Base-by-base conservation (phyloP, 35 echinoderm and acorn worm species). In the Strongylocentrotus purpuratus region DNA sequence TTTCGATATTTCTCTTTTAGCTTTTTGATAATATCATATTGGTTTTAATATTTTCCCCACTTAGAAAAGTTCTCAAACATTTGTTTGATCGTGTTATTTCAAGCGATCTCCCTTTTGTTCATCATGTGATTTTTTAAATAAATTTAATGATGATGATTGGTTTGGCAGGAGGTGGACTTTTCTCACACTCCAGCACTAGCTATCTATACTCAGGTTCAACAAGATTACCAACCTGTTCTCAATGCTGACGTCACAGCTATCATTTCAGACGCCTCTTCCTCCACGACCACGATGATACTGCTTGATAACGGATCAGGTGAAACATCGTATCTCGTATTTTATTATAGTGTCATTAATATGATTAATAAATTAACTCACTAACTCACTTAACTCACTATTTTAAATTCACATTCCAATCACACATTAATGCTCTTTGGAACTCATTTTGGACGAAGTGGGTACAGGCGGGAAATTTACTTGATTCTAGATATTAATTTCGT, bases 171-270 rank as follows among this genome's bases (percentile, higher is more conserved):
- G 31, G 91, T 93, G 45, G 47, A 93, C 13, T 58, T 28, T 31
- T 93, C 47, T 47, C 32, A 13, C 13, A 93, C 45, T 47, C 91
- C 91, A 93, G 91, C 48, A 58, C 91, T 93, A 46, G 45, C 91
- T 15, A 93, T 93, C 48, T 93, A 93, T 93, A 47, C 91, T 46
- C 45, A 25, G 91, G 91, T 93, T 20, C 91, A 52, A 31, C 45
- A 58, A 13, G 91, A 58, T 58, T 58, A 93, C 46, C 17, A 93
- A 31, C 48, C 91, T 31, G 91, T 93, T 93, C 45, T 47, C 5
- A 58, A 93, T 93, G 91, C 91, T 32, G 31, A 47, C 4, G 47
- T 93, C 46, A 46, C 32, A 32, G 91, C 91, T 47, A 93, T 93
- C 48, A 93, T 93, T 32, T 31, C 45, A 46, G 91, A 93, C 48